phyloP scores from a whole-genome alignment of 1,140 invertebrate species.

The Coenobita brevimanus region DNA sequence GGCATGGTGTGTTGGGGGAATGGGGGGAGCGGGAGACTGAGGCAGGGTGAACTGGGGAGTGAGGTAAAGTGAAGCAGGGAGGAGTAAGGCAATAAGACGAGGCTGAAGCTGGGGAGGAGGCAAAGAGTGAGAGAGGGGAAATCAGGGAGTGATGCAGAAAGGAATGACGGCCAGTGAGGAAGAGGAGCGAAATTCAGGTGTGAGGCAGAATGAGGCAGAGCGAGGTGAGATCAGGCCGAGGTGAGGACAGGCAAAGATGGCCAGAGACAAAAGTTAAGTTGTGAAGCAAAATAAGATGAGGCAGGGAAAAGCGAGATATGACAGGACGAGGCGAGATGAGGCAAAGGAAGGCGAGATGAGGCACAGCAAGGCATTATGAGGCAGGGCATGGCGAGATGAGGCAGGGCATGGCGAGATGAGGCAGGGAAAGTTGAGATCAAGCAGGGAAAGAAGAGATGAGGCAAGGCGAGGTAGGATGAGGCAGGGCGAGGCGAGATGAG shows the following conservation, averaged over 20 bases:
- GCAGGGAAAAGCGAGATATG: neutral
- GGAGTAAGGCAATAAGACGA: too few species aligned
- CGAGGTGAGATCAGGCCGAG: neutral
- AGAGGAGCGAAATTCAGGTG: too few species aligned
- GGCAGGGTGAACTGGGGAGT: too few species aligned
- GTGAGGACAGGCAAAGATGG: too few species aligned
- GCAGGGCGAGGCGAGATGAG: neutral
- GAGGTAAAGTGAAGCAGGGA: too few species aligned
- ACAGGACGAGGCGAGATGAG: neutral
- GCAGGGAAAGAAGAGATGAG: neutral
- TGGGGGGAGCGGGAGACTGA: too few species aligned
- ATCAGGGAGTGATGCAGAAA: too few species aligned
- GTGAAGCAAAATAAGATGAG: neutral
- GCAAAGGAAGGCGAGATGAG: neutral
- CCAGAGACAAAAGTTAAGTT: neutral
- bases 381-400: neutral
- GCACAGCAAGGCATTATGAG: neutral
- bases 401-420: neutral
- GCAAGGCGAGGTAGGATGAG: neutral
- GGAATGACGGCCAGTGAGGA: too few species aligned
- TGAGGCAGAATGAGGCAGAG: too few species aligned
- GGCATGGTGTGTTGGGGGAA: too few species aligned
- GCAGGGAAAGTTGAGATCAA: neutral
- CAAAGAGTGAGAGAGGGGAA: too few species aligned
- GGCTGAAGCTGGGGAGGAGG: too few species aligned